Evolutionary conservation across 2,797 vertebrate species (phyloP), one percentile per base, ranked within the genome.

Genomic region (Thripadectes ignobilis): DNA sequence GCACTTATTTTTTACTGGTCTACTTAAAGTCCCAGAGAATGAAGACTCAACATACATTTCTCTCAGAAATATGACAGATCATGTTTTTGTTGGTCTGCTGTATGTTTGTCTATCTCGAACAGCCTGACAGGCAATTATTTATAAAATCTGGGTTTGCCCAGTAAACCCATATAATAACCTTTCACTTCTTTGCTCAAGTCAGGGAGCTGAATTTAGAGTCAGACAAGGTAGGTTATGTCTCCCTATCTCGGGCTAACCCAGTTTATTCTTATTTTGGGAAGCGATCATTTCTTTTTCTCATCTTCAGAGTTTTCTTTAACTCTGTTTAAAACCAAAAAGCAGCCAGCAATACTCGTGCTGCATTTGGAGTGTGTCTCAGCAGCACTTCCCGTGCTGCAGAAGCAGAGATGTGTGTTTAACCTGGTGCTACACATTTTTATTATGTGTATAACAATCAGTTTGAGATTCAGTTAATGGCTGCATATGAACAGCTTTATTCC

Each of bases 101-200:
- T 97, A 77, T 98, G 98, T 98, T 98, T 98, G 98, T 98, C 98
- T 98, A 97, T 98, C 98, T 98, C 97, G 97, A 98, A 97, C 97
- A 94, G 96, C 83, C 97, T 98, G 98, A 98, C 98, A 98, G 97
- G 98, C 97, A 98, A 98, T 98, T 98, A 98, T 98, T 98, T 98
- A 98, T 98, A 98, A 98, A 98, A 98, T 98, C 97, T 97, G 95
- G 94, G 96, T 98, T 98, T 98, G 93, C 98, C 98, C 97, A 97
- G 97, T 93, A 97, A 98, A 97, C 96, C 97, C 97, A 96, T 97
- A 97, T 97, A 98, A 98, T 98, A 98, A 97, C 97, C 94, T 97
- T 98, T 98, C 97, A 96, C 97, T 98, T 98, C 97, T 97, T 96
- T 92, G 73, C 96, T 89, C 85, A 96, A 97, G 95, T 76, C 91